A percentile compares a stretch with the other conserved stretches of the same genome.
Conservation (phyloP, 2,888 invertebrate genomes). For the Augiades crinisus region DNA sequence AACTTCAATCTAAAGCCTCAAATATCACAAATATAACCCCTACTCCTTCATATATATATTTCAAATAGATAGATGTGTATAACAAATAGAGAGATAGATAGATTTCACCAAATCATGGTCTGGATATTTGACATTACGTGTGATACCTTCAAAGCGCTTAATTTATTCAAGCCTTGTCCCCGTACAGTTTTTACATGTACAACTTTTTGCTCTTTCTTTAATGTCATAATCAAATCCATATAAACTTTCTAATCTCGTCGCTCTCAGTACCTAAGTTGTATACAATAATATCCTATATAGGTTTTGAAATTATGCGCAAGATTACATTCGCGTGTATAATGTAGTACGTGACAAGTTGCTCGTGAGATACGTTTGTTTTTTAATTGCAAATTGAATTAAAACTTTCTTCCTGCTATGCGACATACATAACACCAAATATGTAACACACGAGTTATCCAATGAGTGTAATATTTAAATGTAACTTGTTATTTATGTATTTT, state of each 20-base stretch:
- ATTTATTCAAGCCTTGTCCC: neutral
- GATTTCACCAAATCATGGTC: neutral
- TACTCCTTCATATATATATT: too few relatives aligned
- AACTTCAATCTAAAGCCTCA: too few relatives aligned
- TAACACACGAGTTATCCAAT: too few relatives aligned
- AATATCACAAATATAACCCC: too few relatives aligned
- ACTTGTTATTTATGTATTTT: too few relatives aligned
- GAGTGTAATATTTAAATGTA: too few relatives aligned
- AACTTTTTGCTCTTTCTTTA: neutral
- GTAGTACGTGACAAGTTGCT: neutral
- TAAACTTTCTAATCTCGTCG: slow-evolving; percentile 11
- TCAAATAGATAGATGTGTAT: too few relatives aligned
- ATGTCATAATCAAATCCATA: slow-evolving; percentile 1
- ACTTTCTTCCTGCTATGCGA: too few relatives aligned
- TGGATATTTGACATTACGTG: neutral
- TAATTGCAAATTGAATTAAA: too few relatives aligned
- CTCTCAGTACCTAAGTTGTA: neutral
- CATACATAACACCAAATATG: too few relatives aligned
- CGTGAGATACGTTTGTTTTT: too few relatives aligned
- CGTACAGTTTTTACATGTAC: neutral
- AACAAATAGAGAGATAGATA: too few relatives aligned
- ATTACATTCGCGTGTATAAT: neutral
- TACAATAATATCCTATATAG: neutral
- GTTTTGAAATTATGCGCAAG: neutral
- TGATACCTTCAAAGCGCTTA: neutral